Evolutionary conservation across 2,888 invertebrate species (phyloP).

Genomic region (Drosophila glabriapex): DNA sequence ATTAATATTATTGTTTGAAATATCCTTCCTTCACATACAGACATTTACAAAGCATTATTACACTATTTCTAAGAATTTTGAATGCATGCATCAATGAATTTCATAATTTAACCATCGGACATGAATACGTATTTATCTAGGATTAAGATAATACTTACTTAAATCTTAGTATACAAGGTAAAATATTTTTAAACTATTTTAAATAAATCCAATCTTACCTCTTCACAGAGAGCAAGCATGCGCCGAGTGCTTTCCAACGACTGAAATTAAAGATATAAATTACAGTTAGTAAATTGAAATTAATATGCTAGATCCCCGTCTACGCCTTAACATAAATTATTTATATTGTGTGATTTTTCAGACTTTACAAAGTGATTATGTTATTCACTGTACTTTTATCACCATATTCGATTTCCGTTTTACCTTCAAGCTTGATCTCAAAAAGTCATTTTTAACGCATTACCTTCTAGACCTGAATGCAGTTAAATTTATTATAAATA

Average conservation of each 20-base stretch:
- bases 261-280: constrained; percentile 82
- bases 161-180: background rate
- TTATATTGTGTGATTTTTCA: background rate
- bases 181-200: background rate
- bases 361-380: background rate
- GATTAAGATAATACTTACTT: background rate
- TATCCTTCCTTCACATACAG: background rate
- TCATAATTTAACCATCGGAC: background rate
- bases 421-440: background rate
- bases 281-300: background rate
- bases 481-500: background rate
- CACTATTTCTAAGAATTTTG: background rate
- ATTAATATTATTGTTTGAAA: background rate
- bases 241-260: constrained; percentile 96
- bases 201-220: constrained; percentile 84
- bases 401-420: background rate
- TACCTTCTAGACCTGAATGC: background rate
- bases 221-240: constrained; percentile 96
- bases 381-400: background rate
- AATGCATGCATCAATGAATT: background rate
- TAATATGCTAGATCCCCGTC: background rate
- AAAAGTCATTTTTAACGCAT: background rate
- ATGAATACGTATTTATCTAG: background rate
- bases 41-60: background rate
- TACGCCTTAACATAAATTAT: background rate